Evolutionary conservation across 1,140 invertebrate genomes (phyloP), one percentile per base, ranked within the genome.

Genomic region (Drosophila prosaltans): DNA sequence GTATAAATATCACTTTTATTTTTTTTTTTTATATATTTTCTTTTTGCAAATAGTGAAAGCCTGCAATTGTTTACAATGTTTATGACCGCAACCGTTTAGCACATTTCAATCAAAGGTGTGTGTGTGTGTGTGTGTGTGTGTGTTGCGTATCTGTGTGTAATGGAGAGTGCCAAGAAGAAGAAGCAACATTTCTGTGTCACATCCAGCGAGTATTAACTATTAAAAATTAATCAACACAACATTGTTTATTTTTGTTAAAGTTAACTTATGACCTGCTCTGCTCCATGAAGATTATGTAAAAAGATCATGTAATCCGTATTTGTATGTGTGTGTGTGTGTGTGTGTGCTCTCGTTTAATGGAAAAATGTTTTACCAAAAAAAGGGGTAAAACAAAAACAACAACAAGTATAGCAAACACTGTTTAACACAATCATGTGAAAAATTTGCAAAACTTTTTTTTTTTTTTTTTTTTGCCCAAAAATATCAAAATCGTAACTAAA

Each of bases 351-450:
- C 21, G 45, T 51, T 51, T 51, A 24, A 51, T 51, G 45, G 45
- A 26, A 51, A 51, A 51, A 51, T 26, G 45, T 51, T 51, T 26
- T 26, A 51, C 21, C 8, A 10, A 51, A 36, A 36, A 48, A 48
- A 48, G n/a, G 8, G 24, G 11, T 2, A 48, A 4, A 36, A 36
- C 32, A 48, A 51, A 10, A 51, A 10, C 7, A 45, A 21, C 43
- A 51, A 51, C 7, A 51, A 51, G 8, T 7, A 48, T 16, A 48
- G 7, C 45, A 51, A 51, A 51, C 21, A 51, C 45, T 51, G 26
- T 51, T 51, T 51, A 51, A 51, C 45, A 51, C 45, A 51, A 51
- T 51, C 45, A 51, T 51, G 45, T 51, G 45, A 51, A 51, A 51
- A 51, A 51, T 51, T 51, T 51, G 45, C 45, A 51, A 51, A 51